A percentile compares a stretch with the other conserved stretches of the same genome.
Conservation (phyloP, 2,797 vertebrate genomes). For the Austrolebias charrua region DNA sequence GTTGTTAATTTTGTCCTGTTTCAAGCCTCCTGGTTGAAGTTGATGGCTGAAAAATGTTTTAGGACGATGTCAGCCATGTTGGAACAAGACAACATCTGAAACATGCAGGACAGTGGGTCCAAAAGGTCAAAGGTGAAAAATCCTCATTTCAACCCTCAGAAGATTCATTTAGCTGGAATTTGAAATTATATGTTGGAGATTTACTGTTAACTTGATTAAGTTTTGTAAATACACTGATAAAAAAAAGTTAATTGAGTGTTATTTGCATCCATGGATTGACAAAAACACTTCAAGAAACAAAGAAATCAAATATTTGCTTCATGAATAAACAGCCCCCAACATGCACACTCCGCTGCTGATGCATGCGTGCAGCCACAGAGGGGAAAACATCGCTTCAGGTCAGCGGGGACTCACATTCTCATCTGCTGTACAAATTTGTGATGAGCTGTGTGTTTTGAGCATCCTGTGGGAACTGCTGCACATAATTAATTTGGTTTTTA, state of each 20-base stretch:
- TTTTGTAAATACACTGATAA: not conserved
- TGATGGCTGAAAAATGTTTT: not conserved
- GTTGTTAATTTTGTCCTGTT: no score
- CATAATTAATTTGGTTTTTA: conserved; percentile 73
- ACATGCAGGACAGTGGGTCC: not conserved
- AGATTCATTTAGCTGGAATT: not conserved
- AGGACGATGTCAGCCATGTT: not conserved
- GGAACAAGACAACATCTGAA: not conserved
- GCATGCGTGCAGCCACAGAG: conserved; percentile 18
- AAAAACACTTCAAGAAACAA: not conserved
- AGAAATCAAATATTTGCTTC: not conserved
- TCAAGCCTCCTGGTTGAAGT: not conserved
- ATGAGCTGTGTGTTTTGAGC: conserved; percentile 53
- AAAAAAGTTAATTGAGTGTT: no score
- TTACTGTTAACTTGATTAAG: not conserved
- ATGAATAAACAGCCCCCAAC: not conserved
- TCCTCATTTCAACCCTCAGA: not conserved
- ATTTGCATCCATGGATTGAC: no score
- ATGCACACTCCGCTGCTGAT: conserved; percentile 8
- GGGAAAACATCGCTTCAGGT: conserved; percentile 39
- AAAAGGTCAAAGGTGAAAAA: not conserved
- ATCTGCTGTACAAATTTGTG: conserved; percentile 64
- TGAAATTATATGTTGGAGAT: not conserved
- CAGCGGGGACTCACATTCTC: conserved; percentile 46
- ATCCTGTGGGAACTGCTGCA: conserved; percentile 62